Percentiles rank a stretch among this genome's conserved stretches.
Conservation (phyloP, 2,888 invertebrate genomes). For the Ceramica pisi region DNA sequence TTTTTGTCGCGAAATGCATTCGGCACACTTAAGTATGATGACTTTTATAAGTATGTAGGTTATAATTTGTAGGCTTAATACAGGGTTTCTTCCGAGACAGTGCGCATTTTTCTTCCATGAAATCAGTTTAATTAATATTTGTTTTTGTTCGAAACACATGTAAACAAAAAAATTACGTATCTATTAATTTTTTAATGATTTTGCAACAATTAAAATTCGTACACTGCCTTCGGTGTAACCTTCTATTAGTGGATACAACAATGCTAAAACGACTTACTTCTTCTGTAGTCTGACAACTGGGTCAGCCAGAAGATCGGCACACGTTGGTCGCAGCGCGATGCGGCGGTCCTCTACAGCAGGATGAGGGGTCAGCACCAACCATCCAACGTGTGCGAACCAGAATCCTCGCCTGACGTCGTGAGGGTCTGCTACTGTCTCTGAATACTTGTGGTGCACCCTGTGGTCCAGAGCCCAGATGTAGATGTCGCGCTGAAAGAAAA, state of each 20-base stretch:
- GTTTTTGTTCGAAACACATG: no score
- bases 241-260: not conserved
- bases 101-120: no score
- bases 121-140: no score
- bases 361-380: conserved; percentile 96
- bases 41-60: no score
- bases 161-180: no score
- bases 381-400: conserved; percentile 98
- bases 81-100: no score
- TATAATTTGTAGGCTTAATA: no score
- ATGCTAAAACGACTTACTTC: conserved; percentile 80
- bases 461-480: conserved; percentile 97
- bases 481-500: conserved; percentile 92
- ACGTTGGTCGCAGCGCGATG: conserved; percentile 88
- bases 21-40: no score
- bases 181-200: no score
- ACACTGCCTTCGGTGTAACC: no score
- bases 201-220: no score
- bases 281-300: conserved; percentile 95
- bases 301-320: conserved; percentile 94
- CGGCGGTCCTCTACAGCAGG: conserved; percentile 94
- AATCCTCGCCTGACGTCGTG: conserved; percentile 96
- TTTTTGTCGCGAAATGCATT: no score
- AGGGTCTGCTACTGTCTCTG: conserved; percentile 96
- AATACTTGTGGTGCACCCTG: conserved; percentile 96